Evolutionary conservation across 2,113 vertebrate species (phyloP).

Genomic region (Sebastes schlegelii): DNA sequence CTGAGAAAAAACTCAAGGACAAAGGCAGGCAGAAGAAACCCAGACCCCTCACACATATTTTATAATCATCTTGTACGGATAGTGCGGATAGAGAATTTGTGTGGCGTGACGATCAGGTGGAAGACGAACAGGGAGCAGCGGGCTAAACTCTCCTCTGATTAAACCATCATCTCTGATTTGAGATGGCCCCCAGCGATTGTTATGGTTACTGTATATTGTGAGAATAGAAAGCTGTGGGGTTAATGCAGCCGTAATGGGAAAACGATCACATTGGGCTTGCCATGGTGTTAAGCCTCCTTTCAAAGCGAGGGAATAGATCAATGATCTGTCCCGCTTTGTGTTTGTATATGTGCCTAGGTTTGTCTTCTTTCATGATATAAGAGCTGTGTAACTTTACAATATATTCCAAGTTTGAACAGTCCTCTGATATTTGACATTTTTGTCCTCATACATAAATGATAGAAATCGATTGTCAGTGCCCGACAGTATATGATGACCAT

Average conservation of each 20-base stretch:
- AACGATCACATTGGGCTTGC: constrained; percentile 47
- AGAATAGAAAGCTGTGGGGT: constrained; percentile 37
- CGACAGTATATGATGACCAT: not conserved
- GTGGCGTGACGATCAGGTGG: constrained; percentile 83
- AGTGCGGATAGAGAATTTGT: constrained; percentile 82
- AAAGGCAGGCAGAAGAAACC: constrained; percentile 49
- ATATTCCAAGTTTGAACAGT: not conserved
- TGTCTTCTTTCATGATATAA: not conserved
- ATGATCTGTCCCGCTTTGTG: constrained; percentile 25
- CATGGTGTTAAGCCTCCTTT: constrained; percentile 29
- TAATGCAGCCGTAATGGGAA: constrained; percentile 62
- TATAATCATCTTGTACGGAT: constrained; percentile 77
- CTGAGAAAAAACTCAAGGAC: constrained; percentile 60
- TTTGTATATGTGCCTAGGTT: not conserved
- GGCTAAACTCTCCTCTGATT: constrained; percentile 84
- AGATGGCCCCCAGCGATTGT: constrained; percentile 77
- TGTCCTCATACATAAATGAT: not conserved
- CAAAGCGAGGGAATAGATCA: constrained; percentile 34
- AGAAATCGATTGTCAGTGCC: not conserved
- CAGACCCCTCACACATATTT: constrained; percentile 66
- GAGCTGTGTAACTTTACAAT: not conserved
- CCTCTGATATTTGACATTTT: not conserved
- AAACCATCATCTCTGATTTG: constrained; percentile 87
- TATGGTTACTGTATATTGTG: constrained; percentile 74
- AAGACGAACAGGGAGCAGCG: constrained; percentile 74